phyloP scores from a whole-genome alignment of 2,113 vertebrate species.

The Aegithalos caudatus region DNA sequence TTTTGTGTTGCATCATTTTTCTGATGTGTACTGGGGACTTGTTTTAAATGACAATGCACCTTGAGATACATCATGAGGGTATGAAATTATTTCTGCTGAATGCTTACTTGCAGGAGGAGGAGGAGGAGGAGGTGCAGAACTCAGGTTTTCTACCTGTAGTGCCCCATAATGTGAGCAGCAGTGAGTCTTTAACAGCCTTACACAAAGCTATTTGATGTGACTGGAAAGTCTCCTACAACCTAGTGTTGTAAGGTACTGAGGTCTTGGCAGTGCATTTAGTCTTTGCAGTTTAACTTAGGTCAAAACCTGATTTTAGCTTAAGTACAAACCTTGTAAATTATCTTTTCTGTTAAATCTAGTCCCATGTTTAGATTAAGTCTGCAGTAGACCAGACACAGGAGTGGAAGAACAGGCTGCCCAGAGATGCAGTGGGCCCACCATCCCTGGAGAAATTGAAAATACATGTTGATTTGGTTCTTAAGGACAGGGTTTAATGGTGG shows the following conservation, averaged over 20 bases:
- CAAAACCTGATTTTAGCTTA: neutral
- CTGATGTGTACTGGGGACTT: neutral
- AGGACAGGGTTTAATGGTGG: neutral
- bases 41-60: neutral
- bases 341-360: neutral
- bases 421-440: neutral
- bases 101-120: neutral
- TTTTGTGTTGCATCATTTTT: neutral
- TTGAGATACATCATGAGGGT: neutral
- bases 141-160: neutral
- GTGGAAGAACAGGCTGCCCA: neutral
- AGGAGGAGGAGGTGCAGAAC: neutral
- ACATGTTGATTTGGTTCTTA: neutral
- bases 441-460: neutral
- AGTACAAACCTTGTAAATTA: neutral
- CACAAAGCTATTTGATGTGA: neutral
- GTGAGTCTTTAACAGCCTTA: neutral
- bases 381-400: neutral
- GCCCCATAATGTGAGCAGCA: neutral
- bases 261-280: neutral
- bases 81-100: neutral
- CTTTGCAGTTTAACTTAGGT: neutral
- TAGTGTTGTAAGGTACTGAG: neutral
- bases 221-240: neutral
- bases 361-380: neutral